phyloP scores from a whole-genome alignment of 2,113 vertebrate species.

The Petaurus breviceps region DNA sequence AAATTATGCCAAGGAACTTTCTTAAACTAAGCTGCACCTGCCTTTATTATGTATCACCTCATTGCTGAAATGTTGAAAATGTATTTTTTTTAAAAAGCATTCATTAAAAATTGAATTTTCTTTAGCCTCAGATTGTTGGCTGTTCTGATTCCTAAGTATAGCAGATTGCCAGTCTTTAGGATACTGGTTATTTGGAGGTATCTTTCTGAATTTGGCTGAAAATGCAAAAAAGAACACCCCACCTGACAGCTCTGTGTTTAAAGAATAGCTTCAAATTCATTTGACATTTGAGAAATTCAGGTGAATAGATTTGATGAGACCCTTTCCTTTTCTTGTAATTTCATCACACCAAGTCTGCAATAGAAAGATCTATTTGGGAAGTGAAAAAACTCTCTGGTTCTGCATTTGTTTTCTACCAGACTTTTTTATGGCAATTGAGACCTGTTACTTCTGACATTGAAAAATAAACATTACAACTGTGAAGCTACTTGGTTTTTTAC shows the following conservation, averaged over 20 bases:
- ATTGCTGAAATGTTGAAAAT: slow-evolving; percentile 74
- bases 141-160: slow-evolving; percentile 26
- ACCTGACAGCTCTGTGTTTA: not conserved
- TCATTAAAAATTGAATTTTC: slow-evolving; percentile 54
- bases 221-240: not conserved
- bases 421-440: not conserved
- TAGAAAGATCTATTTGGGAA: not conserved
- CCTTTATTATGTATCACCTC: slow-evolving; percentile 72
- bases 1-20: slow-evolving; percentile 72
- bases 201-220: not conserved
- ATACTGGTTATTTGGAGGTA: not conserved
- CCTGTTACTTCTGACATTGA: not conserved
- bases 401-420: not conserved
- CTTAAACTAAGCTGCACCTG: slow-evolving; percentile 75
- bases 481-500: not conserved
- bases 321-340: not conserved
- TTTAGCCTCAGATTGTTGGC: slow-evolving; percentile 5
- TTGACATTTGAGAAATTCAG: not conserved
- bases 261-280: not conserved
- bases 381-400: not conserved
- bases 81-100: slow-evolving; percentile 62
- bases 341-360: not conserved
- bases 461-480: not conserved
- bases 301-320: not conserved
- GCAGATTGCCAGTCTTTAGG: no score